phyloP scores from a whole-genome alignment of 2,113 vertebrate species.

The Serranochromis macrocephalus region DNA sequence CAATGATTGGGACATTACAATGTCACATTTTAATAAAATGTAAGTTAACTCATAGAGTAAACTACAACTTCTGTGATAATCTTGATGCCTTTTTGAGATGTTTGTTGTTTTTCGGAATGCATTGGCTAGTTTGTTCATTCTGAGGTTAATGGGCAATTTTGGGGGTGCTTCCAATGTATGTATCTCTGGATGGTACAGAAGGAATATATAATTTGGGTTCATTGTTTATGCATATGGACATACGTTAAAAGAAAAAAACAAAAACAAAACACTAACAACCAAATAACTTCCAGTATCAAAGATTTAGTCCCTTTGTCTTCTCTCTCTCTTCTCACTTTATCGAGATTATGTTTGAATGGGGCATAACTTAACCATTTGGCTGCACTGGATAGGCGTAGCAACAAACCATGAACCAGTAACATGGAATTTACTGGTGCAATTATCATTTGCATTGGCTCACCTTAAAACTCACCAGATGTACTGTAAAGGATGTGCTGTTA shows the following conservation, averaged over 20 bases:
- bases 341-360: background rate
- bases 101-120: background rate
- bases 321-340: background rate
- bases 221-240: background rate
- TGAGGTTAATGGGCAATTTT: background rate
- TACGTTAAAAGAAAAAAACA: background rate
- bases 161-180: background rate
- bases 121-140: background rate
- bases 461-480: background rate
- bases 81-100: accelerated
- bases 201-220: background rate
- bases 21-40: background rate
- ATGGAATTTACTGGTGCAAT: background rate
- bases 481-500: background rate
- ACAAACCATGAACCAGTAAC: background rate
- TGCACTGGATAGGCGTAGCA: background rate
- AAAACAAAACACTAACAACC: background rate
- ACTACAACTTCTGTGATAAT: background rate
- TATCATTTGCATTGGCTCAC: background rate
- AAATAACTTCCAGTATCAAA: background rate
- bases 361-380: accelerated
- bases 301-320: background rate
- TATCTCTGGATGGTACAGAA: background rate
- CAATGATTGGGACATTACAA: background rate
- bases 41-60: background rate